These are phyloP conservation scores for Pelmatolapia mariae DNA, from an alignment of 2,113 vertebrate genomes.

Conservation along the genomic window DNA sequence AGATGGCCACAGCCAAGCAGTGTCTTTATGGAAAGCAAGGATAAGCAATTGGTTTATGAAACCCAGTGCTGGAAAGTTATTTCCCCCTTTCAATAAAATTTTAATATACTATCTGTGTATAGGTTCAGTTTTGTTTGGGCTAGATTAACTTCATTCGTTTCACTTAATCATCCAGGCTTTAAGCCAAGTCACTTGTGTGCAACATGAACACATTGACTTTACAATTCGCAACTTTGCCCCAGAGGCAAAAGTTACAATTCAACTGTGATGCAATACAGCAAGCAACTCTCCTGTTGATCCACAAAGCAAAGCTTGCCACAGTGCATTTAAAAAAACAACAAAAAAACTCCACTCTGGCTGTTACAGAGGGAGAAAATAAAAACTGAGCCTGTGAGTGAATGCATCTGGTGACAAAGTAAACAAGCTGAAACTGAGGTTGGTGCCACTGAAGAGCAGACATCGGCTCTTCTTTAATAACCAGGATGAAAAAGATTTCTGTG, in stretches of 20 bases:
- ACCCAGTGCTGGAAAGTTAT: background rate
- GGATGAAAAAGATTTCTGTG: background rate
- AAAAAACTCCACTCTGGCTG: background rate
- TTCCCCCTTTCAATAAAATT: background rate
- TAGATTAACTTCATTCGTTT: background rate
- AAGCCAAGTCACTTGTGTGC: background rate
- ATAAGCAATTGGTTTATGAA: background rate
- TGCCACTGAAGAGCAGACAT: background rate
- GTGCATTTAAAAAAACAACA: background rate
- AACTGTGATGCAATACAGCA: background rate
- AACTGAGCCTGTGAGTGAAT: background rate
- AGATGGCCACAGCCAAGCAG: background rate
- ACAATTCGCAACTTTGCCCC: background rate
- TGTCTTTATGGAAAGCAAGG: background rate
- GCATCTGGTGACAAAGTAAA: background rate
- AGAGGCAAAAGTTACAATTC: background rate
- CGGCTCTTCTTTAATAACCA: rapidly evolving
- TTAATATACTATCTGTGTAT: background rate
- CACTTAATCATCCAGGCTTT: background rate
- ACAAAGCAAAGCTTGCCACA: background rate
- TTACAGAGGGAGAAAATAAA: background rate
- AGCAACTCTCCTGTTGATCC: background rate
- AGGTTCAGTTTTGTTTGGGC: background rate
- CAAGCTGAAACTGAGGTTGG: background rate
- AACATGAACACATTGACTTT: background rate